Evolutionary conservation across 2,888 invertebrate genomes (phyloP).

Genomic region (Syrista parreyssii): DNA sequence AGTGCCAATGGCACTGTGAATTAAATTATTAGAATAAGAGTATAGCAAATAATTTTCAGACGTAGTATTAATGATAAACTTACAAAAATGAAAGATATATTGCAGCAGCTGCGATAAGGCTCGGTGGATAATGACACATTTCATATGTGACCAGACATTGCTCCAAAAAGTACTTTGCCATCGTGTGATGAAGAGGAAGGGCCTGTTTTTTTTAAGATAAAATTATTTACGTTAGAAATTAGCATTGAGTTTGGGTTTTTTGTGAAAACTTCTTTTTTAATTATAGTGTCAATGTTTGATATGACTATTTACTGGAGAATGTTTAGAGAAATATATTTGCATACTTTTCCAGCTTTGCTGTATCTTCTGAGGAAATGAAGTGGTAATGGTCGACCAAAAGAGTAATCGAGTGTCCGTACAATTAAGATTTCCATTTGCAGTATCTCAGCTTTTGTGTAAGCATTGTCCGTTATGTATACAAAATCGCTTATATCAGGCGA

Average conservation of each 20-base stretch:
- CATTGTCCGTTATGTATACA: constrained; percentile 89
- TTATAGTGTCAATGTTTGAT: background rate
- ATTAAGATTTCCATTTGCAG: constrained; percentile 86
- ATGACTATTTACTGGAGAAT: background rate
- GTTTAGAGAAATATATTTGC: background rate
- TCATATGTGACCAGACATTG: constrained; percentile 83
- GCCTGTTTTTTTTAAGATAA: constrained; percentile 68
- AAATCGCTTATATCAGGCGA: constrained; percentile 89
- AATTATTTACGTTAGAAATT: background rate
- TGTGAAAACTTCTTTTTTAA: background rate
- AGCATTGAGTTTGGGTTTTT: background rate
- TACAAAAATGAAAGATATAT: constrained; percentile 79
- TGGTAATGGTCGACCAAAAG: constrained; percentile 87
- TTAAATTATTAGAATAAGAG: constrained; percentile 21
- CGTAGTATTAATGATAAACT: constrained; percentile 34
- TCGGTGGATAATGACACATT: constrained; percentile 83
- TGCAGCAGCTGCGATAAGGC: constrained; percentile 85
- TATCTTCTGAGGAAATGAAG: constrained; percentile 90
- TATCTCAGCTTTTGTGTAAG: constrained; percentile 83
- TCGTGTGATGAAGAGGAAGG: constrained; percentile 75
- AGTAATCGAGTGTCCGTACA: constrained; percentile 80
- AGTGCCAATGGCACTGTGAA: constrained; percentile 49
- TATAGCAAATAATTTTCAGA: constrained; percentile 5
- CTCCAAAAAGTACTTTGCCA: constrained; percentile 94
- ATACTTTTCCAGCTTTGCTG: constrained; percentile 69